Base-by-base conservation (phyloP, 2,113 vertebrate genomes). In the Orycteropus afer region DNA sequence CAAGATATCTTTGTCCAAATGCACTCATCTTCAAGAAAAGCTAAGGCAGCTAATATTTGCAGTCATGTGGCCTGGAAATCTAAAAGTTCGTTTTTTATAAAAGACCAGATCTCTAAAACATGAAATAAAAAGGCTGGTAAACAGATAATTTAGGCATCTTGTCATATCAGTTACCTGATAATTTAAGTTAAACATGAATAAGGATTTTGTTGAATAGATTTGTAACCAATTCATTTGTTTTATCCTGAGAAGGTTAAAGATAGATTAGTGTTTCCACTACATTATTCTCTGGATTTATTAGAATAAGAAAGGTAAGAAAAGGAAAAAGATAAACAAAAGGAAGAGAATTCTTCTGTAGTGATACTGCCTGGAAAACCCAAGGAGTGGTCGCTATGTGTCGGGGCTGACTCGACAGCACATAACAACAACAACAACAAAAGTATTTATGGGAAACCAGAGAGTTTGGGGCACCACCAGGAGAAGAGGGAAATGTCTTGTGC, bases 1-100 rank as follows among this genome's bases (percentile, higher is more conserved):
- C n/a, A n/a, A n/a, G n/a, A 34, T 53, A 89, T 49, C 86, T 92
- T 94, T 67, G 55, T 86, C 8, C 27, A 79, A 51, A 80, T 86
- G 17, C 85, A 77, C 51, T 84, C 27, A 71, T 81, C 13, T 80
- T 76, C 83, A 63, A 79, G 42, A 42, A 89, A 69, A 86, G 20
- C 65, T 32, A 67, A 63, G 20, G 11, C 47, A 94, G 69, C 9
- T n/a, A 93, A 53, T 27, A 47, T 9, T 17, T 86, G 40, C 23
- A 37, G 42, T 61, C 86, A n/a, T 14, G 29, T 49, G 57, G 42
- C 53, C 57, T 76, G 25, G 45, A 89, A 83, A 84, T 63, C 55
- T 69, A 93, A 90, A 89, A 92, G 45, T 25, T 55, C 25, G 14
- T 83, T 93, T 76, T 73, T 45, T 22, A 63, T 47, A 47, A 78